phyloP scores from a whole-genome alignment of 2,888 invertebrate species.

The Leptinotarsa juncta region DNA sequence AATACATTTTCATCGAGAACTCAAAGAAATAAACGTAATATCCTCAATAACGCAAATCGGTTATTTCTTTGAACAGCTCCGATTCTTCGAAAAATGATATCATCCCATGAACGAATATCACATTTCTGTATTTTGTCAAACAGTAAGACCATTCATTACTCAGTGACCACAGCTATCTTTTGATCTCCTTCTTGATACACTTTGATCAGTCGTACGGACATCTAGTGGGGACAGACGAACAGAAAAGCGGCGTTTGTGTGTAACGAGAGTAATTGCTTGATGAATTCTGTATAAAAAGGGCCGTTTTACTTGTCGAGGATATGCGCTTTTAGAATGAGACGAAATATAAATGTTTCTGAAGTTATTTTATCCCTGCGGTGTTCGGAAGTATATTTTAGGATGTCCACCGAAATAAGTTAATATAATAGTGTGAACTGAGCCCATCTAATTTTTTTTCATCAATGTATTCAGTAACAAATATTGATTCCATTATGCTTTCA shows the following conservation, averaged over 20 bases:
- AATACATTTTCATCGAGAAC: background rate
- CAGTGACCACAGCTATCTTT: constrained; percentile 11
- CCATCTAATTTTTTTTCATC: too few species aligned
- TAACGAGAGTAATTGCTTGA: constrained; percentile 23
- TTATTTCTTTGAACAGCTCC: background rate
- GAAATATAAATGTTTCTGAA: background rate
- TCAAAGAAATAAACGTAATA: background rate
- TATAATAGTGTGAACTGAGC: background rate
- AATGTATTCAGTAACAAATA: too few species aligned
- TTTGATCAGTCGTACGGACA: constrained; percentile 20
- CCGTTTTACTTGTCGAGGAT: constrained; percentile 18
- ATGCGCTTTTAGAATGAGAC: constrained; percentile 5
- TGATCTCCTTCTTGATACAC: constrained; percentile 30
- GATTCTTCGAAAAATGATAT: constrained; percentile 9
- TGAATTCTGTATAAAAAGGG: constrained; percentile 21
- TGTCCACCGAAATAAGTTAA: background rate
- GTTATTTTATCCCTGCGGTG: background rate
- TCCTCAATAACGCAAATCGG: background rate
- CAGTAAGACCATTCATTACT: constrained; percentile 6
- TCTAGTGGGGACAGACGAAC: constrained; percentile 13
- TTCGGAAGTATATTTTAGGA: background rate
- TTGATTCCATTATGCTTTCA: too few species aligned
- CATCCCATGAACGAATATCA: background rate
- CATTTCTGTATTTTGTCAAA: background rate
- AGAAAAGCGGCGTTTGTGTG: constrained; percentile 8